phyloP scores from a whole-genome alignment of 2,888 invertebrate species.

The Drosophila sordidula region DNA sequence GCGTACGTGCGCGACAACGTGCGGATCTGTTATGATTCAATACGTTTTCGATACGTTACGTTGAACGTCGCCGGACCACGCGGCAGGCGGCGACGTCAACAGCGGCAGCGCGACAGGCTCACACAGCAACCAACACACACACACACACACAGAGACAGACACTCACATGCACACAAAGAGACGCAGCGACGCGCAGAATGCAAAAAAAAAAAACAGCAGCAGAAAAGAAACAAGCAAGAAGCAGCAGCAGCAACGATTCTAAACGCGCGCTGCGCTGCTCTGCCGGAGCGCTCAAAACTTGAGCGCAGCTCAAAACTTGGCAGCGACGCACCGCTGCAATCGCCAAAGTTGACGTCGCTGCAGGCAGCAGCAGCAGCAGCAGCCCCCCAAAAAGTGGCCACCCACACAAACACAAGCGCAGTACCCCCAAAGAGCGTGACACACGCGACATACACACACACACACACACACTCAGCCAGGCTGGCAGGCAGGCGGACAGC shows the following conservation, averaged over 20 bases:
- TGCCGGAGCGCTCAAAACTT: slow-evolving; percentile 46
- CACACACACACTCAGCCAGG: background rate
- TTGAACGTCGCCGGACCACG: slow-evolving; percentile 71
- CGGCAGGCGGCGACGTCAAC: slow-evolving; percentile 69
- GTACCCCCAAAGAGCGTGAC: slow-evolving; percentile 57
- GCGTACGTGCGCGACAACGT: slow-evolving; percentile 84
- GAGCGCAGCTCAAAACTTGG: slow-evolving; percentile 55
- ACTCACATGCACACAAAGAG: slow-evolving; percentile 20
- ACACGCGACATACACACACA: slow-evolving; percentile 58
- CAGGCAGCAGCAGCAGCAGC: slow-evolving; percentile 25
- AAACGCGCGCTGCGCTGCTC: slow-evolving; percentile 27
- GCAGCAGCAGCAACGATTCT: slow-evolving; percentile 49
- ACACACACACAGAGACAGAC: slow-evolving; percentile 26
- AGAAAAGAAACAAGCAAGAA: slow-evolving; percentile 33
- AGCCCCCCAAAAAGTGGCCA: slow-evolving; percentile 41
- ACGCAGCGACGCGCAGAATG: slow-evolving; percentile 67
- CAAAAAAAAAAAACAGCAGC: slow-evolving; percentile 49
- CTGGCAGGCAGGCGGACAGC: slow-evolving; percentile 17
- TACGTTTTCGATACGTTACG: slow-evolving; percentile 80
- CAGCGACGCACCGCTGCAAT: slow-evolving; percentile 54
- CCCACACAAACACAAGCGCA: slow-evolving; percentile 61
- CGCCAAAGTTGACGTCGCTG: slow-evolving; percentile 25
- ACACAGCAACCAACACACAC: slow-evolving; percentile 30
- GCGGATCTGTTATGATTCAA: slow-evolving; percentile 84
- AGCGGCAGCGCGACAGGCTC: slow-evolving; percentile 69